Conservation (phyloP, 2,888 invertebrate species). For the Acleris sparsana region DNA sequence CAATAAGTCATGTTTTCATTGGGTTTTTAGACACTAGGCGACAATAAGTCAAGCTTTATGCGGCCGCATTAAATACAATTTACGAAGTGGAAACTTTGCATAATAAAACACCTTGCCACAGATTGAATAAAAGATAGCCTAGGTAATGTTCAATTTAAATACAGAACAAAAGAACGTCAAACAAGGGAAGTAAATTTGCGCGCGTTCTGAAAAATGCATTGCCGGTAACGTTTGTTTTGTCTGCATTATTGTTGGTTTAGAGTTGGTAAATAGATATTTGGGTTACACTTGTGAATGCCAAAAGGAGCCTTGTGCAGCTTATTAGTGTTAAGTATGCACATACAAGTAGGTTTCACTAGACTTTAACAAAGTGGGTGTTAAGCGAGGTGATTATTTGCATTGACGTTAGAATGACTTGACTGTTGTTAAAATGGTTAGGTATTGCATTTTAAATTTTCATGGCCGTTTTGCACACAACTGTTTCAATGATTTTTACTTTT, state of each 20-base stretch:
- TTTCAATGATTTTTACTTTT: neutral
- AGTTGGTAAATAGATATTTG: constrained; percentile 27
- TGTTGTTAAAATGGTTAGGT: neutral
- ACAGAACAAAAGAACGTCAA: constrained; percentile 27
- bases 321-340: constrained; percentile 34
- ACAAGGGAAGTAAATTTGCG: constrained; percentile 28
- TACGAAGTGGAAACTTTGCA: constrained; percentile 12
- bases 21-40: constrained; percentile 13
- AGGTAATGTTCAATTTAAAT: constrained; percentile 7
- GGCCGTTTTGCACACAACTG: constrained; percentile 1
- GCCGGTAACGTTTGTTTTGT: constrained; percentile 26
- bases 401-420: constrained; percentile 14
- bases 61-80: neutral
- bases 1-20: constrained; percentile 26
- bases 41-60: constrained; percentile 18
- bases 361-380: constrained; percentile 26
- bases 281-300: constrained; percentile 34
- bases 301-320: constrained; percentile 23
- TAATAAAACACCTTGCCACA: constrained; percentile 8
- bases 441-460: constrained; percentile 22
- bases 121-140: constrained; percentile 12
- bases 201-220: constrained; percentile 28
- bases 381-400: constrained; percentile 24
- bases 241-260: constrained; percentile 30
- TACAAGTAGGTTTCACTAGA: constrained; percentile 22